Conservation (phyloP, 2,113 vertebrate genomes). For the Cyprinus carpio region DNA sequence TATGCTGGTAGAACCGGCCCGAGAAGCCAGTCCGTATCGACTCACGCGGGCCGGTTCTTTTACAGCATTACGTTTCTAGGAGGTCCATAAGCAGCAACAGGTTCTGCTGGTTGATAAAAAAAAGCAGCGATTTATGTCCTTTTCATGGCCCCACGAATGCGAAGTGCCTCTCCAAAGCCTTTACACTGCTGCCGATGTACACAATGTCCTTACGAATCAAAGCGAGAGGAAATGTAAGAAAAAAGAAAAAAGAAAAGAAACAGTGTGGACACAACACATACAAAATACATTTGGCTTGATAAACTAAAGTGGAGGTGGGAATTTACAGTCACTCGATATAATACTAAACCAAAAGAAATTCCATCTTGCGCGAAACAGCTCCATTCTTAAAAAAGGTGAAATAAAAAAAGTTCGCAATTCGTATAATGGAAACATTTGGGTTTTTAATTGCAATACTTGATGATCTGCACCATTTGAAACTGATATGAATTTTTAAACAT, state of each 20-base stretch:
- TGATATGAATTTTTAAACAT: conserved; percentile 62
- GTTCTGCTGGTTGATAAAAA: conserved; percentile 75
- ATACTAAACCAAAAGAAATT: conserved; percentile 63
- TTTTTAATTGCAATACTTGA: conserved; percentile 58
- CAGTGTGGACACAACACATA: conserved; percentile 57
- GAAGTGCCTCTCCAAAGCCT: conserved; percentile 5
- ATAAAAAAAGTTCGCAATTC: neutral
- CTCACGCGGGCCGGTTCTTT: neutral
- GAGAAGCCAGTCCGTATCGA: conserved; percentile 21
- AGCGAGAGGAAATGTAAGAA: conserved; percentile 29
- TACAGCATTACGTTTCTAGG: conserved; percentile 61
- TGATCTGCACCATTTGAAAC: conserved; percentile 53
- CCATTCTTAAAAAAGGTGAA: conserved; percentile 12
- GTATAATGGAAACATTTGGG: conserved; percentile 54
- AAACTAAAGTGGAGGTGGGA: conserved; percentile 65
- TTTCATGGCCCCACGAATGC: conserved; percentile 27
- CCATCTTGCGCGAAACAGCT: conserved; percentile 7
- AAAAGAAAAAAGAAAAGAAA: conserved; percentile 47
- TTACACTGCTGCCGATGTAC: conserved; percentile 60
- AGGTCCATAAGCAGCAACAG: conserved; percentile 70
- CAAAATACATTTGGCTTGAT: conserved; percentile 56
- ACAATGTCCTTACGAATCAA: conserved; percentile 29
- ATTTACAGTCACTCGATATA: conserved; percentile 72
- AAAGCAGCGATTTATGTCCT: conserved; percentile 58
- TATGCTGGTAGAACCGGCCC: conserved; percentile 28